Base-by-base conservation (phyloP, 1,140 invertebrate genomes). In the Papilio polytes region DNA sequence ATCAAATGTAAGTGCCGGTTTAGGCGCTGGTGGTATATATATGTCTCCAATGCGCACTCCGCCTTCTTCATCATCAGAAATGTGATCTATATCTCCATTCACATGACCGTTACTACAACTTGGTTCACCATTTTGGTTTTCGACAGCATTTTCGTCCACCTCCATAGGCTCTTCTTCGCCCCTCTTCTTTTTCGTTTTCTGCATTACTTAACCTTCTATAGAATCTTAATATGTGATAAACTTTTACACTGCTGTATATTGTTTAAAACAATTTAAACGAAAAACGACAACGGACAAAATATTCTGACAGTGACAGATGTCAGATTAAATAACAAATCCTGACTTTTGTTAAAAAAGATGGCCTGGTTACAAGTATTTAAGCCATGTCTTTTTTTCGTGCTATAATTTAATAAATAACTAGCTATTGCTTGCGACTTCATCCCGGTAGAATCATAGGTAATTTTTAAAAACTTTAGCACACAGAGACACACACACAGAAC, bases 11-110 rank as follows among this genome's bases (percentile, higher is more conserved):
- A 96, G 96, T n/a, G 97, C 96, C 9, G 97, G 96, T 80, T 96
- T 96, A n/a, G 97, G 96, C 9, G 98, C 97, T 6, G 98, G 98
- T n/a, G 98, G 98, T 82, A 99, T 98, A 83, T 98, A 98, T 87
- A 99, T 98, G 81, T 98, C 98, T n/a, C 97, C 97, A 53, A 96
- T 93, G 53, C 94, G 90, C 18, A 96, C 87, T 44, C 96, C 96
- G 74, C 96, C 96, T 90, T 97, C 96, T 86, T 97, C 96, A 80
- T 95, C 96, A 82, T 97, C 96, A 8, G 94, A 96, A 82, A 96
- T 93, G 72, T 94, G 89, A 53, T 92, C 92, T 20, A 90, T 87
- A 63, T 95, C 92, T n/a, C 88, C 88, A 80, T 93, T 88, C 63
- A 82, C 80, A 80, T 72, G 22, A 53, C 89, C 78, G 13, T 83